phyloP scores from a whole-genome alignment of 1,140 invertebrate genomes.

The Pachypsylla venusta region DNA sequence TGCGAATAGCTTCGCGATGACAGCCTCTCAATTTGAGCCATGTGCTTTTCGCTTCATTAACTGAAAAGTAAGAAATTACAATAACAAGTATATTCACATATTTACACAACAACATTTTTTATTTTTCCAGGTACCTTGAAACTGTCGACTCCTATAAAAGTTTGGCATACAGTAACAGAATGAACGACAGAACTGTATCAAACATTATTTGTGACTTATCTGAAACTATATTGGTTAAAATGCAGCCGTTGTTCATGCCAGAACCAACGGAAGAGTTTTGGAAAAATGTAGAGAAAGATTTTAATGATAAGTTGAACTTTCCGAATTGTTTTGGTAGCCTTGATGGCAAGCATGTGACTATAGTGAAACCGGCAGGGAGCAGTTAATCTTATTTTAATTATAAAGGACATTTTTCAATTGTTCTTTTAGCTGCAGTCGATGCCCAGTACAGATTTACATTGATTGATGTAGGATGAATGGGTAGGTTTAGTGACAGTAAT shows the following conservation, averaged over 20 bases:
- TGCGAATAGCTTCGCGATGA: constrained; percentile 19
- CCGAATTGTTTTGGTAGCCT: too few relatives aligned
- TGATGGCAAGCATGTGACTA: too few relatives aligned
- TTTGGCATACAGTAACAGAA: constrained; percentile 21
- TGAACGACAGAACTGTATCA: constrained; percentile 22
- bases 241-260: constrained; percentile 19
- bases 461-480: too few relatives aligned
- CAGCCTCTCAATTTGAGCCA: constrained; percentile 19
- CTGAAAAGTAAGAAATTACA: constrained; percentile 14
- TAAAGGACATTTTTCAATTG: too few relatives aligned
- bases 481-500: too few relatives aligned
- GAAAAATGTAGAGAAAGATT: too few relatives aligned
- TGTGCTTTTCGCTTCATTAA: constrained; percentile 12
- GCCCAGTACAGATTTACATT: too few relatives aligned
- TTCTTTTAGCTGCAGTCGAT: too few relatives aligned
- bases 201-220: constrained; percentile 22
- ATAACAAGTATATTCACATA: constrained; percentile 7
- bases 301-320: too few relatives aligned
- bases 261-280: constrained; percentile 14
- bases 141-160: constrained; percentile 17
- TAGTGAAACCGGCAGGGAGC: too few relatives aligned
- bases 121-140: constrained; percentile 21
- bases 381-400: too few relatives aligned
- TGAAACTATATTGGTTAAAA: constrained; percentile 18
- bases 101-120: too few relatives aligned